Base-by-base conservation (phyloP, 1,140 invertebrate genomes). In the Chironomus tepperi region DNA sequence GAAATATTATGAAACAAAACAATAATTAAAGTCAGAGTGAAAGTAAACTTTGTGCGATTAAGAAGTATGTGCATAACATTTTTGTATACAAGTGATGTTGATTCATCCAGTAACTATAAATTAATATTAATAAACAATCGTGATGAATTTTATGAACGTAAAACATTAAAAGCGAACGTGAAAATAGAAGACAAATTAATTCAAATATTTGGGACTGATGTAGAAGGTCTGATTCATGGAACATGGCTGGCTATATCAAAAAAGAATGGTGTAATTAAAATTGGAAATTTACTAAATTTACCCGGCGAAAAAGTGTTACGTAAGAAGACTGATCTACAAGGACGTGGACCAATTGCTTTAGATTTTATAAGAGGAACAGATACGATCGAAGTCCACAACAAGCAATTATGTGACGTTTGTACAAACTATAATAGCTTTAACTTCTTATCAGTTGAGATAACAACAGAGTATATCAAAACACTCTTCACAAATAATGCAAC, bases 71-170 rank as follows among this genome's bases (percentile, higher is more conserved):
- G 65, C 19, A 70, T 70, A 9, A 70, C 65, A 21, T 70, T 70
- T 21, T 21, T 70, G 18, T 70, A 70, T 18, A 18, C 19, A 70
- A 70, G 18, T 70, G 9, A 15, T 19, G 7, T 3, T 70, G 19
- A 70, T 19, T 70, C 65, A 18, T 18, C 16, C 9, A 10, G n/a
- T 19, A 70, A 70, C 8, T 70, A 70, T 16, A 70, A 70, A 21
- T 19, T 70, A 70, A 19, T 70, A 19, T 21, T 70, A 9, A 70
- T 70, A 70, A 70, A 70, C 18, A 70, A 70, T 70, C 65, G 65
- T 7, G 65, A 70, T 19, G 65, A 70, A 19, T 70, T 70, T 70
- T 70, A 70, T 70, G n/a, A 5, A 18, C 65, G 65, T 3, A 70
- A 21, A 19, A 70, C 65, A 21, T 21, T 70, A 1, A 10, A 70